A percentile compares a stretch with the other conserved stretches of the same genome.
Evolutionary conservation across 2,113 vertebrate genomes (phyloP).

Genomic region (Edolisoma coerulescens): DNA sequence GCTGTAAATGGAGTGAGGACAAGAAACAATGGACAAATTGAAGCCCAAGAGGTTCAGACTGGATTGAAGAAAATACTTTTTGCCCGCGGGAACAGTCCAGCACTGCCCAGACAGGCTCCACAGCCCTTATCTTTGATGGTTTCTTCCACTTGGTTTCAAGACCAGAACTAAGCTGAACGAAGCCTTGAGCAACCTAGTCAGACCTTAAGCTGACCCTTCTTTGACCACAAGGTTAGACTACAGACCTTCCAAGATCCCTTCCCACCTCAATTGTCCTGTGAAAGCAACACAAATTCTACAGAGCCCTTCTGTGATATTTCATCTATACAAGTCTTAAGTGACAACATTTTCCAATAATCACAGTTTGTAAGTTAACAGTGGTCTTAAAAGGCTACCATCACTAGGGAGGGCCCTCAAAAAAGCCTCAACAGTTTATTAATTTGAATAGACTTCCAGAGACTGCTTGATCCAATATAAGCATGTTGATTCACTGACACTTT

Average conservation of each 20-base stretch:
- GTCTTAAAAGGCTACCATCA: not conserved
- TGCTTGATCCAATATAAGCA: not conserved
- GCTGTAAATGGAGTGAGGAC: not conserved
- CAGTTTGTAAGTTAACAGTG: not conserved
- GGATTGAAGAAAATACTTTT: not conserved
- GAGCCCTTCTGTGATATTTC: not conserved
- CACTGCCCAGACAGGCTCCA: not conserved
- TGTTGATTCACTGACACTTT: not conserved
- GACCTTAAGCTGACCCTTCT: not conserved
- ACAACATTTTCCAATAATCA: not conserved
- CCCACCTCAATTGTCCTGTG: not conserved
- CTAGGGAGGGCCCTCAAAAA: not conserved
- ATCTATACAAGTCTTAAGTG: not conserved
- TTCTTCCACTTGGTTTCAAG: not conserved
- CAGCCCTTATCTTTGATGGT: not conserved
- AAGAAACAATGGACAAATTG: slow-evolving; percentile 25
- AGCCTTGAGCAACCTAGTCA: not conserved
- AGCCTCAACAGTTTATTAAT: not conserved
- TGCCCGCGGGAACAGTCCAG: not conserved
- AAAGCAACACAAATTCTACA: not conserved
- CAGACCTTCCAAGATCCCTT: not conserved
- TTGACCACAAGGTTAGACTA: not conserved
- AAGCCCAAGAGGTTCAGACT: not conserved
- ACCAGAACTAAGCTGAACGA: not conserved
- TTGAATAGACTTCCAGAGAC: not conserved